phyloP scores from a whole-genome alignment of 2,113 vertebrate species.

The Centrocercus urophasianus region DNA sequence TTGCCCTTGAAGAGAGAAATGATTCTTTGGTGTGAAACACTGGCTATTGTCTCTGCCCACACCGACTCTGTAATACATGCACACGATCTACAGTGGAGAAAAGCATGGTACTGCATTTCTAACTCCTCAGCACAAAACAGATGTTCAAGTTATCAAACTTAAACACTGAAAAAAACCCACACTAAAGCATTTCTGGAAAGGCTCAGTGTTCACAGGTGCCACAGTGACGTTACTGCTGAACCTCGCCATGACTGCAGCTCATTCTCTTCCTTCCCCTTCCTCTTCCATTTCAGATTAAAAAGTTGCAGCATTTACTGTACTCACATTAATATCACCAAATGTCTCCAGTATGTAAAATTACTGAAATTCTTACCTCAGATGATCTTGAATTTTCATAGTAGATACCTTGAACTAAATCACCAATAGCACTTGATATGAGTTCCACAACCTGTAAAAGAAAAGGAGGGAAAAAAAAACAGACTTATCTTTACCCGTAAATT shows the following conservation, averaged over 20 bases:
- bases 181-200: not conserved
- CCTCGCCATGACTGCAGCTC: not conserved
- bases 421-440: slow-evolving; percentile 94
- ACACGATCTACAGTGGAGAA: not conserved
- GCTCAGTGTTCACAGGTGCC: not conserved
- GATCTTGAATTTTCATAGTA: slow-evolving; percentile 88
- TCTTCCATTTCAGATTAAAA: slow-evolving; percentile 20
- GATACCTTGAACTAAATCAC: slow-evolving; percentile 95
- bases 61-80: not conserved
- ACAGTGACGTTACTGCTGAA: not conserved
- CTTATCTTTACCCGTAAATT: not conserved
- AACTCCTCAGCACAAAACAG: not conserved
- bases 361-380: slow-evolving; percentile 82
- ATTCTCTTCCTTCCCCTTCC: not conserved
- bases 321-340: not conserved
- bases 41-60: not conserved
- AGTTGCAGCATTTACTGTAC: not conserved
- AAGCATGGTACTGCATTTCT: not conserved
- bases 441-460: slow-evolving; percentile 90
- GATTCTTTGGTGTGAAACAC: not conserved
- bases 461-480: not conserved
- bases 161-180: not conserved
- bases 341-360: not conserved
- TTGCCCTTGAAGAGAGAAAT: not conserved
- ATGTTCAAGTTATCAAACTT: not conserved